These are phyloP conservation scores for Poecilia wingei DNA, from an alignment of 2,797 vertebrate species.

Conservation along the genomic window DNA sequence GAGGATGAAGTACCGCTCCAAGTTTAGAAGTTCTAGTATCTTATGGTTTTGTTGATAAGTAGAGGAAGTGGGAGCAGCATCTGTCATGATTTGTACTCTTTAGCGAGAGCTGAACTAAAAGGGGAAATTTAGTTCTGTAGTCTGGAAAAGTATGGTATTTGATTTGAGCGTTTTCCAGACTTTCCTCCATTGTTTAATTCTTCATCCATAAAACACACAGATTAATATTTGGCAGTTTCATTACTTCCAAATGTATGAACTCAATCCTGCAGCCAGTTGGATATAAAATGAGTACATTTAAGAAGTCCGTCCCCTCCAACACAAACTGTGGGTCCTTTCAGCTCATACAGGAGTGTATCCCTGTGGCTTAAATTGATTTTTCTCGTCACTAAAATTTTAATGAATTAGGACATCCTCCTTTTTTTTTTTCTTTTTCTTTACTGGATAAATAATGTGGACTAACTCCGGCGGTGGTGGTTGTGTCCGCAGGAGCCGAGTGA, in stretches of 20 bases:
- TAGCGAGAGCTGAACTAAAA: neutral
- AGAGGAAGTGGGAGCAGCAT: neutral
- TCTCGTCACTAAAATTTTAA: neutral
- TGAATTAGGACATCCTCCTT: neutral
- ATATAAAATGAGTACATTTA: neutral
- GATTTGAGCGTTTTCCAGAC: neutral
- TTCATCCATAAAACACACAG: neutral
- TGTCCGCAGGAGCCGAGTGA: constrained; percentile 90
- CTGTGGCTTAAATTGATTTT: neutral
- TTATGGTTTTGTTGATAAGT: neutral
- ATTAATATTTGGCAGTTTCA: neutral
- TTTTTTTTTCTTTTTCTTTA: neutral
- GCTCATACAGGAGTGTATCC: neutral
- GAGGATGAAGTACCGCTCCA: neutral
- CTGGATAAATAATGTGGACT: neutral
- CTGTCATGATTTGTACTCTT: neutral
- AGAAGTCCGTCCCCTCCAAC: neutral
- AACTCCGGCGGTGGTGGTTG: constrained; percentile 5
- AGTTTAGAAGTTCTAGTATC: neutral
- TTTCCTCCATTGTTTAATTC: neutral
- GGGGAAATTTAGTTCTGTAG: neutral
- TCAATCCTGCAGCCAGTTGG: neutral
- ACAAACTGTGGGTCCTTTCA: neutral
- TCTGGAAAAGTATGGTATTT: neutral
- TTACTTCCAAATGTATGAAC: neutral